Evolutionary conservation across 2,797 vertebrate genomes (phyloP), one percentile per base, ranked within the genome.

Genomic region (Anguilla pacifica): DNA sequence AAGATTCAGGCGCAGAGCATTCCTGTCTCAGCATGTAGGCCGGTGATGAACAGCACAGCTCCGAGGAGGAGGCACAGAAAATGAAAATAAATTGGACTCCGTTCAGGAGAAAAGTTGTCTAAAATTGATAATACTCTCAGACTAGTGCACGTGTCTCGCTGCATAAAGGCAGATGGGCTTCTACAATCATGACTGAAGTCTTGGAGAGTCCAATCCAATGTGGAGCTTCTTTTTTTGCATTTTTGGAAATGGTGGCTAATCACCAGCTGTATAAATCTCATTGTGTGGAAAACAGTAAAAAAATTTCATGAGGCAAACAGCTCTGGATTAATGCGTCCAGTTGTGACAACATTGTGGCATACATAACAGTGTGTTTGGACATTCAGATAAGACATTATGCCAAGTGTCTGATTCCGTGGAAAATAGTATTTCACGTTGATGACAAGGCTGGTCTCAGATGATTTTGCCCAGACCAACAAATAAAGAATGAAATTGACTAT

Each of bases 1-100:
- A 43, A 82, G 70, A 87, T 82, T 81, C 70, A 61, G 86, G 57
- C 51, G 15, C 10, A 79, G 67, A 11, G 11, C 31, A 81, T 87
- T 87, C 86, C 51, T 77, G 79, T 87, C 31, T 46, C 72, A 25
- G 28, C n/a, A 59, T 82, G 77, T 19, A 25, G 57, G 55, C 31
- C n/a, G 53, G 6, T 61, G 79, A 82, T 82, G 86, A 82, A 61
- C 49, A 43, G 25, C 35, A 61, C 79, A n/a, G 46, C 43, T 82
- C 22, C 1, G 46, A 28, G 46, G 74, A 35, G 15, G 74, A 6
- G 13, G 35, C 39, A 19, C 74, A 43, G 9, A 17, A 39, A 74
- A 13, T 2, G 22, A 25, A 49, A 2, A 25, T 39, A 82, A 67
- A 67, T 28, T 82, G 46, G 79, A 82, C 22, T 82, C 79, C 17